These are phyloP conservation scores for Delia radicum DNA, from an alignment of 1,140 invertebrate genomes.

Conservation along the genomic window DNA sequence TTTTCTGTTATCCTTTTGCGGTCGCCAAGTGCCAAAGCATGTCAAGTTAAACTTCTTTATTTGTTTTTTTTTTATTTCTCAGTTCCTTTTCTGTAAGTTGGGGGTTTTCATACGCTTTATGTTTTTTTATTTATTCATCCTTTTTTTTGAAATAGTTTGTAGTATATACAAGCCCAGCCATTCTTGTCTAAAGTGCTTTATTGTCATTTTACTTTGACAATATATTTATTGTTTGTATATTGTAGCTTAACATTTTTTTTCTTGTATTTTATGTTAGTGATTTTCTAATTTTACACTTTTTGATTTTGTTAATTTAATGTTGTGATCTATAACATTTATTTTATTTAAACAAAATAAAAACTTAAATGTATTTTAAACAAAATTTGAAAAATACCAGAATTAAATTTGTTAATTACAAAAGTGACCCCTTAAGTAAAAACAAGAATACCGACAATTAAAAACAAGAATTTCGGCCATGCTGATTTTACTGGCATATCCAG, in stretches of 20 bases:
- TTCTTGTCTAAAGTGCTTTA: background rate
- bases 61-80: background rate
- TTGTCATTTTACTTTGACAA: slow-evolving; percentile 4
- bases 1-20: background rate
- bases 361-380: no score
- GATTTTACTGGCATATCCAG: no score
- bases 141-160: background rate
- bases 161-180: background rate
- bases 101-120: background rate
- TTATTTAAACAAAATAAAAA: background rate
- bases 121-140: background rate
- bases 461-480: no score
- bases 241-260: background rate
- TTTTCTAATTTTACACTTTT: slow-evolving; percentile 5
- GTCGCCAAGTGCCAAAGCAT: background rate
- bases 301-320: background rate
- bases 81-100: background rate
- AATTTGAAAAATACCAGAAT: no score
- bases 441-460: no score
- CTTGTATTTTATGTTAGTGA: background rate
- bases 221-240: background rate
- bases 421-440: no score
- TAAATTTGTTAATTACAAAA: no score
- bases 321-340: background rate
- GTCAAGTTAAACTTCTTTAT: background rate